Conservation (phyloP, 2,113 vertebrate genomes). For the Brienomyrus brachyistius region DNA sequence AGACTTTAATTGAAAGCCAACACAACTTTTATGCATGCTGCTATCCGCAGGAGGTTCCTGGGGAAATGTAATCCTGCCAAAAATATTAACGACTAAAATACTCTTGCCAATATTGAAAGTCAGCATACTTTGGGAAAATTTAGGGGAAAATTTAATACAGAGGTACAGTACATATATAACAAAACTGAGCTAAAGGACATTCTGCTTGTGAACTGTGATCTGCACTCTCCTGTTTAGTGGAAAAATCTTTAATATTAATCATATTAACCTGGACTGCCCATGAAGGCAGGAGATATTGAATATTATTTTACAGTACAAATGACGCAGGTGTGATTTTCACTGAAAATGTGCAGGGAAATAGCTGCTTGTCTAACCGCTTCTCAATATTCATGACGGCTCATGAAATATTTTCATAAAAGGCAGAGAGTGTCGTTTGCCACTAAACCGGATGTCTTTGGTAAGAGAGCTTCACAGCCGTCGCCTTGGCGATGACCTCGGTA, state of each 20-base stretch:
- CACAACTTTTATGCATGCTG: not conserved
- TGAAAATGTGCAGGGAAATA: not conserved
- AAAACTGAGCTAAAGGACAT: not conserved
- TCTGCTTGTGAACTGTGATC: not conserved
- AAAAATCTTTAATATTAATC: not conserved
- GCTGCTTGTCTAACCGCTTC: not conserved
- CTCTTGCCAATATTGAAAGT: not conserved
- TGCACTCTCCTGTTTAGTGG: not conserved
- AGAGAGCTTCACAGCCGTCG: conserved; percentile 6
- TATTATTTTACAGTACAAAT: not conserved
- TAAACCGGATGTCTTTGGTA: conserved; percentile 30
- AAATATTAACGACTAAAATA: not conserved
- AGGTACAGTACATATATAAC: not conserved
- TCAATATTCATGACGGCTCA: not conserved
- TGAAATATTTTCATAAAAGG: not conserved
- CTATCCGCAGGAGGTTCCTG: not conserved
- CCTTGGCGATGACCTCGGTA: conserved; percentile 41
- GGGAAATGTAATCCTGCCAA: conserved; percentile 4
- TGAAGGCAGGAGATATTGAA: not conserved
- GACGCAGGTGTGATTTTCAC: not conserved
- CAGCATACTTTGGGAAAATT: too few relatives aligned
- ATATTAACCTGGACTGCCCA: not conserved
- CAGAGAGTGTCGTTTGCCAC: not conserved
- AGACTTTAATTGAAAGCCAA: conserved; percentile 6
- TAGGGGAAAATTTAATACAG: not conserved